phyloP scores from a whole-genome alignment of 2,888 invertebrate genomes.

The Sipunculus nudus region DNA sequence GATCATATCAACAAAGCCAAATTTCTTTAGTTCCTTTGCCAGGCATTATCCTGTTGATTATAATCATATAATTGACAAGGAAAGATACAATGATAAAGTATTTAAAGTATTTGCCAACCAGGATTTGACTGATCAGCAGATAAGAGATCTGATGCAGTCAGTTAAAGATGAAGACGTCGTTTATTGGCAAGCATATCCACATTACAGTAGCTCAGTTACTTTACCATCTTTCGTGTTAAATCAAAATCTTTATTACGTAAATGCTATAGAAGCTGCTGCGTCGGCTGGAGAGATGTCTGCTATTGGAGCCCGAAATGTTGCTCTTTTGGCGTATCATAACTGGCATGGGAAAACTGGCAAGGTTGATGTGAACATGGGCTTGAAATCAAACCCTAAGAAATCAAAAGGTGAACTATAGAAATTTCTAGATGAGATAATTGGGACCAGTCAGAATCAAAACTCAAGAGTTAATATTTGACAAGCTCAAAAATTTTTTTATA shows the following conservation, averaged over 20 bases:
- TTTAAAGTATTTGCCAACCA: conserved; percentile 73
- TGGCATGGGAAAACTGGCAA: no score
- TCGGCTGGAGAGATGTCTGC: conserved; percentile 77
- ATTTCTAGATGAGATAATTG: no score
- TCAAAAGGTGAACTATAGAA: no score
- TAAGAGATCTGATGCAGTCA: conserved; percentile 68
- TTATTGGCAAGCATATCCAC: conserved; percentile 57
- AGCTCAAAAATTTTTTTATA: no score
- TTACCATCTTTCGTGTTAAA: conserved; percentile 69
- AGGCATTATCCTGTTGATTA: conserved; percentile 56
- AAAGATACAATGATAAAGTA: conserved; percentile 51
- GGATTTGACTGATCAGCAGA: conserved; percentile 65
- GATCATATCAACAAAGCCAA: conserved; percentile 69
- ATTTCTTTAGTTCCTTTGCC: conserved; percentile 69
- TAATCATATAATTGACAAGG: conserved; percentile 44
- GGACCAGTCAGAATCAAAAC: no score
- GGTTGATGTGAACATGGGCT: no score
- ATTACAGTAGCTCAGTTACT: conserved; percentile 50
- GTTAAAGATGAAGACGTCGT: conserved; percentile 48
- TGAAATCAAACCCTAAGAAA: no score
- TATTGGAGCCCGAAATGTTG: conserved; percentile 73
- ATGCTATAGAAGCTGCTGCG: conserved; percentile 75
- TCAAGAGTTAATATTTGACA: no score
- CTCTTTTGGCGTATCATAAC: conserved; percentile 72
- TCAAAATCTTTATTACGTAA: conserved; percentile 71